Conservation (phyloP, 2,113 vertebrate genomes). For the Gymnocephalus cernua region DNA sequence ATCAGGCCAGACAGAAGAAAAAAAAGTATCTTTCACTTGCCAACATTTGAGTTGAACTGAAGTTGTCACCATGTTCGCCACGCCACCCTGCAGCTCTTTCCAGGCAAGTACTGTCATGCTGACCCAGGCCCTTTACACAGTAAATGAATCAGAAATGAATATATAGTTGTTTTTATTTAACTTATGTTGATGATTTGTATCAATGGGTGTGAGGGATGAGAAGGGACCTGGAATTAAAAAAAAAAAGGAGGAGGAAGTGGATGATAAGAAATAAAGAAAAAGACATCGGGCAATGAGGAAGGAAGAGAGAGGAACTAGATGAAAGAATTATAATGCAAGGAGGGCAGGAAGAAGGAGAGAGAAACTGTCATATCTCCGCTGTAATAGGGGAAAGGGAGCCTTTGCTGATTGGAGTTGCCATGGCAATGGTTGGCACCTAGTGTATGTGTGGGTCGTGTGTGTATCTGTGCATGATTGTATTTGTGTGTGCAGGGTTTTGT, state of each 20-base stretch:
- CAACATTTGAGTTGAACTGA: background rate
- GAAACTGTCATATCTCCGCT: conserved; percentile 73
- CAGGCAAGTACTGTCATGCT: background rate
- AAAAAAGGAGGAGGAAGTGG: background rate
- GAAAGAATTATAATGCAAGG: conserved; percentile 48
- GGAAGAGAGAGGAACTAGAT: background rate
- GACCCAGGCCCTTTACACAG: background rate
- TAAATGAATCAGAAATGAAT: background rate
- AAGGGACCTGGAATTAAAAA: background rate
- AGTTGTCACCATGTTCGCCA: background rate
- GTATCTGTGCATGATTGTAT: conserved; percentile 43
- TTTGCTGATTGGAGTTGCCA: conserved; percentile 81
- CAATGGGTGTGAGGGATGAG: background rate
- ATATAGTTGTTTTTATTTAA: conserved; percentile 5
- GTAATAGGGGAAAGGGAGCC: conserved; percentile 72
- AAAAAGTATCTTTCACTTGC: background rate
- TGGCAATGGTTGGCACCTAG: conserved; percentile 74
- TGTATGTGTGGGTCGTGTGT: conserved; percentile 35
- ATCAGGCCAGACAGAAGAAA: background rate
- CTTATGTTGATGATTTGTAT: conserved; percentile 23
- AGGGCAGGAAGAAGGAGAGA: conserved; percentile 54
- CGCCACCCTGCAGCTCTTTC: background rate
- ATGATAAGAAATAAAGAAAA: conserved; percentile 24
- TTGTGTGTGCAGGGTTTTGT: conserved; percentile 54
- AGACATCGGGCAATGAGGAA: background rate